Evolutionary conservation across 2,797 vertebrate genomes (phyloP).

Genomic region (Catostomus latipinnis): DNA sequence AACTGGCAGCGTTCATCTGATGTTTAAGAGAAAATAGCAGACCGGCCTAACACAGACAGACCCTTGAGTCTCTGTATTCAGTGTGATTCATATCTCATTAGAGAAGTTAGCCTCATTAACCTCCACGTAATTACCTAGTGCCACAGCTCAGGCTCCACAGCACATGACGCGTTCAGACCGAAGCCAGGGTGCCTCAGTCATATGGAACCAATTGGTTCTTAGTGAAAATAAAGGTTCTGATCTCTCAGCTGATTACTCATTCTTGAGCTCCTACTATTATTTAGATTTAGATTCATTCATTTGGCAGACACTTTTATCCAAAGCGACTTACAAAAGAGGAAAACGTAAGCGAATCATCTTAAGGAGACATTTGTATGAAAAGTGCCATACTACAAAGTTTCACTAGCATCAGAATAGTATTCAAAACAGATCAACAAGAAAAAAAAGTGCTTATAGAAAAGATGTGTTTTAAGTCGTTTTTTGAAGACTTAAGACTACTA

Average conservation of each 20-base stretch:
- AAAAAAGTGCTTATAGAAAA: no score
- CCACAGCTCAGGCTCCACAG: constrained; percentile 9
- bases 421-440: no score
- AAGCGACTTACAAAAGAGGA: no score
- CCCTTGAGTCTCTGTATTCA: constrained; percentile 28
- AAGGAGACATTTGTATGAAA: no score
- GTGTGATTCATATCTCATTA: constrained; percentile 52
- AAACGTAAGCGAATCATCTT: no score
- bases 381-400: no score
- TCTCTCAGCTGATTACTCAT: constrained; percentile 26
- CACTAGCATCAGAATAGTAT: no score
- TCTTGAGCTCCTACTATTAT: not conserved
- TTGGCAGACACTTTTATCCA: no score
- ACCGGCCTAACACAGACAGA: not conserved
- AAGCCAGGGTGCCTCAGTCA: constrained; percentile 11
- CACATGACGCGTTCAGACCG: not conserved
- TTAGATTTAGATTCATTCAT: not conserved
- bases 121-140: constrained; percentile 47
- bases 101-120: constrained; percentile 58
- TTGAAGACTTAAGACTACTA: no score
- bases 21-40: constrained; percentile 32
- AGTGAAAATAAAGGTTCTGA: constrained; percentile 1
- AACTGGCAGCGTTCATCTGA: constrained; percentile 21
- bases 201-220: not conserved
- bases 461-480: no score